Evolutionary conservation across 2,888 invertebrate species (phyloP).

Genomic region (Dastarcus helophoroides): DNA sequence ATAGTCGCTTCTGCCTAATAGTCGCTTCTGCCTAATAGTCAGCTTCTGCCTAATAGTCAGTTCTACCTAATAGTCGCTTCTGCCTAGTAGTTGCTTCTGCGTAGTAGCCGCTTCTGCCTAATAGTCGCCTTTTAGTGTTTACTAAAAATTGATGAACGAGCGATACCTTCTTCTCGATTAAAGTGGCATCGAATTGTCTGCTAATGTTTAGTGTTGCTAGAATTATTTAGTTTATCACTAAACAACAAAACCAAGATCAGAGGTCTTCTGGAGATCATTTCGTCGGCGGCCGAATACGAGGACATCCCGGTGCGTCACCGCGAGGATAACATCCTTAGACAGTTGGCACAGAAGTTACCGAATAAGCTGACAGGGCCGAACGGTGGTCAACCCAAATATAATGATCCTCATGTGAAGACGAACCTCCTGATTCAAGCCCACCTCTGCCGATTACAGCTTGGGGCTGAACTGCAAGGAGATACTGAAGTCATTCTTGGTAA

Average conservation of each 20-base stretch:
- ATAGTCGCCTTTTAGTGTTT: too few species aligned
- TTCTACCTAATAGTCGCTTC: too few species aligned
- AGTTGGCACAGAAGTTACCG: conserved; percentile 42
- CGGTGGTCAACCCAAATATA: conserved; percentile 63
- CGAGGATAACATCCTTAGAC: conserved; percentile 76
- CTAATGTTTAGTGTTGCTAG: conserved; percentile 42
- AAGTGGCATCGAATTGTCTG: too few species aligned
- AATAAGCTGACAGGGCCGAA: conserved; percentile 51
- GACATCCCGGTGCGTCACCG: conserved; percentile 88
- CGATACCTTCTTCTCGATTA: too few species aligned
- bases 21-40: too few species aligned
- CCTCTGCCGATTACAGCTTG: conserved; percentile 83
- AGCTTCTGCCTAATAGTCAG: too few species aligned
- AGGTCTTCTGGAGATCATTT: conserved; percentile 93
- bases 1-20: too few species aligned
- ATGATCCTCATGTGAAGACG: conserved; percentile 95
- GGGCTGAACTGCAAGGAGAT: conserved; percentile 93
- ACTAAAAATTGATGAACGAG: too few species aligned
- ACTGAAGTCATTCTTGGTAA: conserved; percentile 82
- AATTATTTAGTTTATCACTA: conserved; percentile 92
- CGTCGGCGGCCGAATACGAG: conserved; percentile 94
- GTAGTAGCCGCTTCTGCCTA: too few species aligned
- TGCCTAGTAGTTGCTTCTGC: too few species aligned
- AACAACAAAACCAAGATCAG: conserved; percentile 96
- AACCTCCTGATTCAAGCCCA: conserved; percentile 94